Percentiles rank a stretch among this genome's conserved stretches.
Conservation (phyloP, 2,888 invertebrate genomes). For the Caenorhabditis becei region DNA sequence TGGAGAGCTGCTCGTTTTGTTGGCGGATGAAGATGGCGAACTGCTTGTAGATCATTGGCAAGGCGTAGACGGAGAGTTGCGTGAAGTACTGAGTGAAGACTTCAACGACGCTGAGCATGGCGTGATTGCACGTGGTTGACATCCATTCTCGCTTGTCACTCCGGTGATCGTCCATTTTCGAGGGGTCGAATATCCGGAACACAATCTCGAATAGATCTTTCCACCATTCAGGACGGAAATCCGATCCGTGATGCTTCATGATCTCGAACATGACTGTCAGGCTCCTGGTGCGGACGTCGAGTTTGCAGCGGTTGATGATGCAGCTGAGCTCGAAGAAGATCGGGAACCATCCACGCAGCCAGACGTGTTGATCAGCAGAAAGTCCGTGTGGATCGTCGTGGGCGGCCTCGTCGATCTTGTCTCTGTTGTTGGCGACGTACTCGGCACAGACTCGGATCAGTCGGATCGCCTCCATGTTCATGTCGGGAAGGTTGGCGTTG, state of each 20-base stretch:
- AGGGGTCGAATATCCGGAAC: constrained; percentile 98
- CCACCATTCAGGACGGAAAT: constrained; percentile 95
- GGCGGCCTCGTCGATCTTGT: constrained; percentile 65
- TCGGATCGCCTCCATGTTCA: constrained; percentile 99
- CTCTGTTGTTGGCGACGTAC: constrained; percentile 82
- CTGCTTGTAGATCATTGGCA: constrained; percentile 94
- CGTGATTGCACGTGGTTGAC: constrained; percentile 99
- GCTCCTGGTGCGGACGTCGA: constrained; percentile 92
- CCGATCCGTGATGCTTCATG: constrained; percentile 93
- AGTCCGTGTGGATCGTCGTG: constrained; percentile 85
- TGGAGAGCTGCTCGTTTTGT: constrained; percentile 93
- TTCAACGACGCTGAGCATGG: constrained; percentile 97
- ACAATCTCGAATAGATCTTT: constrained; percentile 95
- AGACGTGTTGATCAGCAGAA: constrained; percentile 88
- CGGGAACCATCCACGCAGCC: constrained; percentile 99
- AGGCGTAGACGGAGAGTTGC: constrained; percentile 90
- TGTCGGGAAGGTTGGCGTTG: constrained; percentile 96
- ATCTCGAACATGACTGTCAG: constrained; percentile 93
- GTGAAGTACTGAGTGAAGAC: constrained; percentile 99
- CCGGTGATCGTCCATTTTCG: constrained; percentile 96
- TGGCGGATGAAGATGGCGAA: constrained; percentile 92
- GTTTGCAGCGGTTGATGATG: constrained; percentile 89
- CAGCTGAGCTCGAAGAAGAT: constrained; percentile 89
- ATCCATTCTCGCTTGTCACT: constrained; percentile 99
- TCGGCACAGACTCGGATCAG: constrained; percentile 95